Percentiles rank a stretch among this genome's conserved stretches.
phyloP scores from a whole-genome alignment of 2,113 vertebrate genomes.

The Rallus limicola region DNA sequence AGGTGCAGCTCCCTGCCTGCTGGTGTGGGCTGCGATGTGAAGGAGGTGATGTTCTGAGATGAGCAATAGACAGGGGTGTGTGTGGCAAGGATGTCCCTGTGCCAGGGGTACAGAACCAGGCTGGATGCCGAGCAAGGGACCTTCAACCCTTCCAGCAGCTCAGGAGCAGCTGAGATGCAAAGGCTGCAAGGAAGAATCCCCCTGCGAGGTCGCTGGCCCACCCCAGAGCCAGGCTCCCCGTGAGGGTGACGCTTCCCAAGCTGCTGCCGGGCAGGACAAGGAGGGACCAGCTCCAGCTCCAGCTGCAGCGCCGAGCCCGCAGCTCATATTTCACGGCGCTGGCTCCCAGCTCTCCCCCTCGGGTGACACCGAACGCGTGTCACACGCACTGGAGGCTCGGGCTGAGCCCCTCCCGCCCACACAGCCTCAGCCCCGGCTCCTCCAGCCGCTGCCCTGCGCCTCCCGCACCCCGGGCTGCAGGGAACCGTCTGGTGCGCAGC shows the following conservation, averaged over 20 bases:
- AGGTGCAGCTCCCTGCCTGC: neutral
- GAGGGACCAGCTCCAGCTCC: neutral
- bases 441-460: neutral
- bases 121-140: neutral
- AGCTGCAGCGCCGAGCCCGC: neutral
- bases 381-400: neutral
- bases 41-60: accelerated
- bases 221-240: accelerated
- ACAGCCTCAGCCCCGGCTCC: neutral
- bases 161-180: neutral
- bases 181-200: neutral
- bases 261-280: neutral
- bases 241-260: neutral
- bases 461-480: neutral
- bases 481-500: neutral
- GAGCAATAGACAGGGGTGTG: accelerated
- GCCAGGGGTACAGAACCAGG: neutral
- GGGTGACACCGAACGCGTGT: conserved; percentile 63
- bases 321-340: conserved; percentile 45
- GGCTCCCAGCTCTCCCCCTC: neutral
- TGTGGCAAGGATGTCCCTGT: accelerated
- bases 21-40: neutral
- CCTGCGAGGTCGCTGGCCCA: accelerated
- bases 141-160: neutral
- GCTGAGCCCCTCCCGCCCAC: neutral